These are phyloP conservation scores for Rattus norvegicus DNA, from an alignment of 2,113 vertebrate genomes.

Conservation along the genomic window GRCr8 NC_086026.1:18862001-18862500, in stretches of 20 bases:
- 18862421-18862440: no score
- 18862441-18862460: neutral
- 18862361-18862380: neutral
- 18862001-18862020: neutral
- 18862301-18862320: neutral
- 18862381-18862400: neutral
- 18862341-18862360: neutral
- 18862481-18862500: neutral
- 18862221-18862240: neutral
- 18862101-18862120: neutral
- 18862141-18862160: neutral
- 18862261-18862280: neutral
- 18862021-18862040: neutral
- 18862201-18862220: neutral
- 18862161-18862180: conserved; percentile 12
- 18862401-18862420: no score
- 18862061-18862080: neutral
- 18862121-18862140: neutral
- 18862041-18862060: neutral
- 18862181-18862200: neutral
- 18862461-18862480: neutral
- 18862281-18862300: neutral
- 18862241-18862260: neutral
- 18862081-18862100: neutral
- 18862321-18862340: neutral